These are phyloP conservation scores for Philypnodon macrostomus DNA, from an alignment of 2,797 vertebrate species.

Conservation along the genomic window DNA sequence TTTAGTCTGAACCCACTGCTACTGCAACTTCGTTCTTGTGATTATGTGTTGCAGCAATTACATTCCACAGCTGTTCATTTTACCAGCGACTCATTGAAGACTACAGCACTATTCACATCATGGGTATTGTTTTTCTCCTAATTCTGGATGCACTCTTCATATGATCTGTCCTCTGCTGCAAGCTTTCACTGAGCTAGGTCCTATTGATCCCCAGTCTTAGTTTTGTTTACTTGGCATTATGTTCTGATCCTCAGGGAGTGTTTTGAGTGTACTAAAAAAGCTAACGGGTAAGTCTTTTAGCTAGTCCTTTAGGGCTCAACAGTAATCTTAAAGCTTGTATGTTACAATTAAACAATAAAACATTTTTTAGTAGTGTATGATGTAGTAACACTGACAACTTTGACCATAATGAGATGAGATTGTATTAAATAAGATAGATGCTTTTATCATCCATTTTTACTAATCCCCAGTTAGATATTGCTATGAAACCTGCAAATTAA, in stretches of 20 bases:
- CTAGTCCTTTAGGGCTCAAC: no score
- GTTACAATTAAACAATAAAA: no score
- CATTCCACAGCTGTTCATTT: conserved; percentile 43
- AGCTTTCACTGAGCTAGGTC: conserved; percentile 13
- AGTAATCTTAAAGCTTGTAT: no score
- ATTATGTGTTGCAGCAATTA: conserved; percentile 52
- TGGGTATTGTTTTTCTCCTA: conserved; percentile 23
- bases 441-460: no score
- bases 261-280: conserved; percentile 23
- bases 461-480: no score
- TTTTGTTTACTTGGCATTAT: conserved; percentile 16
- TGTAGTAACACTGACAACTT: no score
- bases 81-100: conserved; percentile 18
- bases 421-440: no score
- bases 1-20: conserved; percentile 10
- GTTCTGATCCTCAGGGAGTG: conserved; percentile 23
- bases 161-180: conserved; percentile 25
- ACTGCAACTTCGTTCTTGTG: conserved; percentile 22
- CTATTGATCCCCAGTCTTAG: conserved; percentile 35
- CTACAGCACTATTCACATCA: conserved; percentile 16
- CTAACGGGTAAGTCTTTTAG: no score
- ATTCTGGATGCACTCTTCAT: conserved; percentile 29
- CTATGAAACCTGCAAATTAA: no score
- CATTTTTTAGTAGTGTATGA: no score
- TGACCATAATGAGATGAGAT: no score